Base-by-base conservation (phyloP, 2,113 vertebrate genomes). In the Xyliphius kryptos region DNA sequence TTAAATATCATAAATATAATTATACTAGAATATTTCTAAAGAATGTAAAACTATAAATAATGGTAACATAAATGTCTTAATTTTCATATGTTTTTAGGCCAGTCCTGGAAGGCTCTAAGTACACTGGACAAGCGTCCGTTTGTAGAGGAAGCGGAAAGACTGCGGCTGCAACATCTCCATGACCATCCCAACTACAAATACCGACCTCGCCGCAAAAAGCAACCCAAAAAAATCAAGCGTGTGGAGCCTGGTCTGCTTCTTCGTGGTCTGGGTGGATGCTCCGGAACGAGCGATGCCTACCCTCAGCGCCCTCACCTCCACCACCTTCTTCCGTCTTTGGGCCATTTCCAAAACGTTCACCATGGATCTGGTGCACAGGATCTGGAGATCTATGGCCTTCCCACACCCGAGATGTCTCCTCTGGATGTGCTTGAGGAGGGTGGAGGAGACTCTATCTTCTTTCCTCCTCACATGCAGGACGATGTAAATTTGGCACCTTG, bases 161-260 rank as follows among this genome's bases (percentile, higher is more conserved):
- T 98, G 61, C 86, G 96, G 2, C 87, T 98, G 54, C 95, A 98
- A 80, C 96, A 98, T 67, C 84, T 98, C 60, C 93, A 95, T 68
- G 96, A 99, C 73, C 96, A 99, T 74, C 96, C 96, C 51, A 92
- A 99, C 86, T 99, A 99, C 88, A 99, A 98, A 75, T 99, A 99
- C 86, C 86, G 96, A 32, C 96, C 96, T 19, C 91, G 96, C 26
- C 89, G 96, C 67, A 98, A 98, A 76, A 99, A 99, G 80, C 92
- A 91, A 82, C 89, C 93, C 72, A 97, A 97, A 74, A 97, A 95
- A 78, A 90, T 93, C 55, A 94, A 97, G 80, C 82, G 94, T 38
- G 88, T 93, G 38, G 96, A 97, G 69, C 87, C 93, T 0, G 88
- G 89, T 38, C 86, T 96, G 67, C 85, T 97, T 69, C 89, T 95